phyloP scores from a whole-genome alignment of 2,888 invertebrate species.

The Acrobasis suavella region DNA sequence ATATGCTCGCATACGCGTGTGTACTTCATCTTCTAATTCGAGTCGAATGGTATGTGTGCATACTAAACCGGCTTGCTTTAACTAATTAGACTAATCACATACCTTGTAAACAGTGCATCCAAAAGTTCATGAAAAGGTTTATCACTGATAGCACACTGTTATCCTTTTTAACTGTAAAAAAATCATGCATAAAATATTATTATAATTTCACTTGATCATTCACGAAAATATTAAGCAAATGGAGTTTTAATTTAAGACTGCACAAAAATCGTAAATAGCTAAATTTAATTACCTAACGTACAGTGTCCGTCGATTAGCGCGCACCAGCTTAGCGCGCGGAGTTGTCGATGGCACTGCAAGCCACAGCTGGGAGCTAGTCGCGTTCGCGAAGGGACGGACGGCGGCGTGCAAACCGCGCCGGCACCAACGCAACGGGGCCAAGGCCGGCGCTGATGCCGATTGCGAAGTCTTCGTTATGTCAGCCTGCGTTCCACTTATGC shows the following conservation, averaged over 20 bases:
- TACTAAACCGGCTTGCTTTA: too few species aligned
- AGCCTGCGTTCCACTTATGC: conserved; percentile 80
- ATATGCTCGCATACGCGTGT: too few species aligned
- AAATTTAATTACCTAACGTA: neutral
- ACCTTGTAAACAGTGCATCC: neutral
- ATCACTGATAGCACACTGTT: neutral
- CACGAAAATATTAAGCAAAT: neutral
- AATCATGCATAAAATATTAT: neutral
- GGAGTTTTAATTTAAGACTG: neutral
- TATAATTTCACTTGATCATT: neutral
- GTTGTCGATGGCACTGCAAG: conserved; percentile 35
- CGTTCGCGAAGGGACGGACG: conserved; percentile 22
- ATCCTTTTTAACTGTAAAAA: conserved; percentile 1
- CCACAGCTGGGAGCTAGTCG: conserved; percentile 23
- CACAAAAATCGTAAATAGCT: neutral
- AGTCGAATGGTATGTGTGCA: too few species aligned
- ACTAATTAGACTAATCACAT: neutral
- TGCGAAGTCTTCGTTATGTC: conserved; percentile 79
- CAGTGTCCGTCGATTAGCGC: conserved; percentile 29
- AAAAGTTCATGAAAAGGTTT: neutral
- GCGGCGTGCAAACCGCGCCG: conserved; percentile 34
- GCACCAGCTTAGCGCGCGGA: conserved; percentile 50
- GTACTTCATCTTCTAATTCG: too few species aligned
- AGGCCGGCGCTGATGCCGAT: conserved; percentile 62
- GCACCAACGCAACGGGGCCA: conserved; percentile 60